These are phyloP conservation scores for Zygothrica quintamaculata DNA, from an alignment of 2,888 invertebrate species.

Conservation along the genomic window DNA sequence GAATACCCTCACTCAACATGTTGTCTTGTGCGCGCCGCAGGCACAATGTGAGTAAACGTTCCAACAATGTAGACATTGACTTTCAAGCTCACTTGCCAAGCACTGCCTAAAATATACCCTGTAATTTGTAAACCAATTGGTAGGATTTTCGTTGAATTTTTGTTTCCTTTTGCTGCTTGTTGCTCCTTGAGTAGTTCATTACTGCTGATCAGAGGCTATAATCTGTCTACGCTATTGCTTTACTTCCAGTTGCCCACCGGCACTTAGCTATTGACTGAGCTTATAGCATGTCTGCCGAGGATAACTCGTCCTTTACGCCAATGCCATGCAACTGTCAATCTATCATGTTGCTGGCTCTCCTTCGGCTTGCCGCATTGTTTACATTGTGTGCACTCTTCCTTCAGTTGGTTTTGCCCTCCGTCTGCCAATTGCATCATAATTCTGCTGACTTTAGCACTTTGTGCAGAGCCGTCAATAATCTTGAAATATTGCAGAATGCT, in stretches of 20 bases:
- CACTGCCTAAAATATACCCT: neutral
- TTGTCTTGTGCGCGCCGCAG: constrained; percentile 11
- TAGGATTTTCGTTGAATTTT: too few relatives aligned
- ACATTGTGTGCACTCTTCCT: constrained; percentile 21
- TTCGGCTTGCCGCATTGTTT: constrained; percentile 14
- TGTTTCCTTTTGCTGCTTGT: neutral
- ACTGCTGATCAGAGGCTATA: constrained; percentile 19
- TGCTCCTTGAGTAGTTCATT: constrained; percentile 3
- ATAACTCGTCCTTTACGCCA: too few relatives aligned
- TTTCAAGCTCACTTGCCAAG: too few relatives aligned
- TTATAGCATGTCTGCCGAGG: constrained; percentile 11
- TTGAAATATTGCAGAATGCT: neutral
- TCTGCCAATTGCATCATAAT: neutral
- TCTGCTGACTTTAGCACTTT: constrained; percentile 22
- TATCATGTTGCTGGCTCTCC: neutral
- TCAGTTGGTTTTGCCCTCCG: constrained; percentile 8
- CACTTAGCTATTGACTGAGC: constrained; percentile 30
- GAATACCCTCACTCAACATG: constrained; percentile 15
- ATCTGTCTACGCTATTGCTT: neutral
- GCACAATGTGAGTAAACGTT: neutral
- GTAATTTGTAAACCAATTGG: too few relatives aligned
- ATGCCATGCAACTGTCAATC: neutral
- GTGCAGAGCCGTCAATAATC: constrained; percentile 1
- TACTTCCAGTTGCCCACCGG: constrained; percentile 8
- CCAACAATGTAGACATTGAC: too few relatives aligned